Conservation (phyloP, 2,113 vertebrate genomes). For the Mirza zaza region DNA sequence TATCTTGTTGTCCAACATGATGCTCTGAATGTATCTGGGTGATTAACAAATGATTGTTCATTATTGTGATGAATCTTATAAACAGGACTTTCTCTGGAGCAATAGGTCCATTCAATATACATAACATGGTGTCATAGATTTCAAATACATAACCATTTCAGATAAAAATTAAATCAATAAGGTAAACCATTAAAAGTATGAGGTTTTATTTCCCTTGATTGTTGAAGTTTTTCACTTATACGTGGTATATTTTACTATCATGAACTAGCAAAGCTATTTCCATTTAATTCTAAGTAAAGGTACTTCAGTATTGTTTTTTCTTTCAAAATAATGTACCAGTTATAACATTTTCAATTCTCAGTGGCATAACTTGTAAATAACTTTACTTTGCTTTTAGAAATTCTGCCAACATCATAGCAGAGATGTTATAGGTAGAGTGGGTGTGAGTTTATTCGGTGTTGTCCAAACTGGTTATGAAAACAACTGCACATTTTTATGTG, state of each 20-base stretch:
- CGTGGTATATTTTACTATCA: slow-evolving; percentile 11
- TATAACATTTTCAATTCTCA: slow-evolving; percentile 72
- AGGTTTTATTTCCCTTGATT: slow-evolving; percentile 20
- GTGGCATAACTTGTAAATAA: slow-evolving; percentile 61
- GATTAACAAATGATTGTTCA: background rate
- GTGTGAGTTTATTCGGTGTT: slow-evolving; percentile 66
- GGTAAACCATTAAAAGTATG: background rate
- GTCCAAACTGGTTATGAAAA: slow-evolving; percentile 71
- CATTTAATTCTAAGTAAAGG: slow-evolving; percentile 57
- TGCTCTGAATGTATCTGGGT: background rate
- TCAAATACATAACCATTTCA: background rate
- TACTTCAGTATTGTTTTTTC: background rate
- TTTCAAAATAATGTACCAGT: slow-evolving; percentile 25
- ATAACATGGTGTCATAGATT: slow-evolving; percentile 4
- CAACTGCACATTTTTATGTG: slow-evolving; percentile 57
- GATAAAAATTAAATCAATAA: slow-evolving; percentile 18
- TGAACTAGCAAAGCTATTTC: slow-evolving; percentile 36
- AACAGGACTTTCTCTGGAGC: background rate
- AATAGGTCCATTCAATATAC: background rate
- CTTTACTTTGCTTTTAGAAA: slow-evolving; percentile 55
- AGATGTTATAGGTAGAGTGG: slow-evolving; percentile 9
- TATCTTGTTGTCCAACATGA: background rate
- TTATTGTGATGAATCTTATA: background rate
- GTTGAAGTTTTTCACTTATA: background rate
- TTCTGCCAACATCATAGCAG: slow-evolving; percentile 40